A percentile compares a stretch with the other conserved stretches of the same genome.
Evolutionary conservation across 2,113 vertebrate genomes (phyloP).

Genomic region (Arenaria interpres): DNA sequence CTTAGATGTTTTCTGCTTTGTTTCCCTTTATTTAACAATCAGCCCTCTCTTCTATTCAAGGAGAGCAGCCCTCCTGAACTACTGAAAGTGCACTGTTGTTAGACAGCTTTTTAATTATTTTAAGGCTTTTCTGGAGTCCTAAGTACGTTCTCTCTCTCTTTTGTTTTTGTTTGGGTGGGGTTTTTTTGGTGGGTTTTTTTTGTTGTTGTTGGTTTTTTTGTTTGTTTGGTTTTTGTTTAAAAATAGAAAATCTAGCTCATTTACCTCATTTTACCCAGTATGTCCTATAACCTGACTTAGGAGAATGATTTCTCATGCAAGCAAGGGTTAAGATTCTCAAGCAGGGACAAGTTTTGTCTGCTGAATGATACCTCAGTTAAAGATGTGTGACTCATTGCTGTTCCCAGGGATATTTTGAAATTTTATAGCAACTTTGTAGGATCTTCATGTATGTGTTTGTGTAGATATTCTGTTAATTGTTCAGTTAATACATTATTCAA

Average conservation of each 20-base stretch:
- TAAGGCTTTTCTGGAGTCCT: neutral
- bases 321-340: neutral
- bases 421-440: neutral
- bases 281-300: neutral
- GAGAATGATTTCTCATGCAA: neutral
- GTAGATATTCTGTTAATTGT: neutral
- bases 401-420: neutral
- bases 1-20: neutral
- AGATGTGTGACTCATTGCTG: neutral
- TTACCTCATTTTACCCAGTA: neutral
- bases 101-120: neutral
- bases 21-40: neutral
- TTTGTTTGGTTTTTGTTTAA: neutral
- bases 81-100: neutral
- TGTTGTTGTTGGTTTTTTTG: no score
- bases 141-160: neutral
- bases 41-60: neutral
- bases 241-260: neutral
- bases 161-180: no score
- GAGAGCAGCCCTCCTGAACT: neutral
- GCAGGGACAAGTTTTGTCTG: neutral
- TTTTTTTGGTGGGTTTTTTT: no score
- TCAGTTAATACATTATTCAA: neutral
- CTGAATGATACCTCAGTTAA: neutral
- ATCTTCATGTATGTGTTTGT: neutral